phyloP scores from a whole-genome alignment of 2,888 invertebrate species.

The Labia minor region DNA sequence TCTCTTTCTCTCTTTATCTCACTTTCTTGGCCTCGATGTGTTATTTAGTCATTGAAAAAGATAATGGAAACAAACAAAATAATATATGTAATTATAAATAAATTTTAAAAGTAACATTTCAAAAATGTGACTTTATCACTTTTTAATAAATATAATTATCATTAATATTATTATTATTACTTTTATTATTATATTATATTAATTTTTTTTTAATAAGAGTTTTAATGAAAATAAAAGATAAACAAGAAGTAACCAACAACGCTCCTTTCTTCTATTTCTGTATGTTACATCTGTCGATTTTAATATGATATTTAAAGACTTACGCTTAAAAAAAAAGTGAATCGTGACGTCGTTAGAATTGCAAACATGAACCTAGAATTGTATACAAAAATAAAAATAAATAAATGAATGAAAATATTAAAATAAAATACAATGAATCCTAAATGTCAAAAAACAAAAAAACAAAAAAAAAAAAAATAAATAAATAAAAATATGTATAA shows the following conservation, averaged over 20 bases:
- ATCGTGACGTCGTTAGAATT: not conserved
- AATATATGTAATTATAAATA: no score
- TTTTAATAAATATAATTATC: not conserved
- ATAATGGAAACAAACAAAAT: not conserved
- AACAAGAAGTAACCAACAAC: not conserved
- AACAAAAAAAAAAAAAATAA: no score
- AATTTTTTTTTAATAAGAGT: no score
- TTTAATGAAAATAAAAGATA: no score
- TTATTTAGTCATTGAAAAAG: not conserved
- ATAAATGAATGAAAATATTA: no score
- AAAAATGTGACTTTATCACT: not conserved
- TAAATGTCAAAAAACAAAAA: no score
- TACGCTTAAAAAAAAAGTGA: not conserved
- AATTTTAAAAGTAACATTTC: not conserved
- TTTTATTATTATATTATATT: no score
- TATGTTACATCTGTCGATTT: not conserved
- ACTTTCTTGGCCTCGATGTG: not conserved
- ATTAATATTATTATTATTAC: not conserved
- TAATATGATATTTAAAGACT: not conserved
- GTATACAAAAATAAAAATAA: not conserved
- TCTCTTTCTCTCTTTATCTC: not conserved
- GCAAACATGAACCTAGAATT: not conserved
- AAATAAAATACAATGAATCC: no score
- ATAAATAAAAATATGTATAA: no score
- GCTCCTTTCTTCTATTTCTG: not conserved